These are phyloP conservation scores for Zaprionus lineosus DNA, from an alignment of 2,888 invertebrate species.

Conservation along the genomic window DNA sequence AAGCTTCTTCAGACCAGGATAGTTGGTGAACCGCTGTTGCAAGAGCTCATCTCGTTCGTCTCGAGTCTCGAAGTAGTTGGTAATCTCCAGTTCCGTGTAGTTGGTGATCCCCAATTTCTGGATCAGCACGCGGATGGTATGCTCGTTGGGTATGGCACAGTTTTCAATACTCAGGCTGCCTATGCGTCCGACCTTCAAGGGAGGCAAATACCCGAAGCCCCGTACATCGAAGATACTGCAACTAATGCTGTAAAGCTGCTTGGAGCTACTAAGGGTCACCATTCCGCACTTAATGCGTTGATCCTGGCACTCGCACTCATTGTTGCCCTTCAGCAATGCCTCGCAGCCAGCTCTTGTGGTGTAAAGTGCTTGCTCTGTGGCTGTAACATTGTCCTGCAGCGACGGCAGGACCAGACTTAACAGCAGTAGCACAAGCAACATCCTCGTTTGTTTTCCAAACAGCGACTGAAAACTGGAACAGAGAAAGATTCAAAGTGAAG, in stretches of 20 bases:
- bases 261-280: constrained; percentile 51
- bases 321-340: constrained; percentile 47
- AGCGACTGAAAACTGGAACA: constrained; percentile 45
- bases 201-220: constrained; percentile 61
- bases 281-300: constrained; percentile 64
- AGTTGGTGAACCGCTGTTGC: constrained; percentile 58
- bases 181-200: constrained; percentile 53
- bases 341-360: constrained; percentile 58
- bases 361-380: constrained; percentile 29
- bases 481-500: constrained; percentile 4
- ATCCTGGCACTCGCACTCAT: constrained; percentile 61
- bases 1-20: constrained; percentile 48
- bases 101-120: constrained; percentile 53
- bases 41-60: constrained; percentile 54
- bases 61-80: constrained; percentile 58
- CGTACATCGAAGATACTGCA: constrained; percentile 60
- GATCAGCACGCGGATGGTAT: constrained; percentile 48
- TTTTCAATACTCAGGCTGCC: constrained; percentile 47
- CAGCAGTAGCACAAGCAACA: constrained; percentile 44
- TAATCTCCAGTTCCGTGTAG: constrained; percentile 55
- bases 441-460: constrained; percentile 24
- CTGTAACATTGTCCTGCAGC: constrained; percentile 45
- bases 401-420: constrained; percentile 13
- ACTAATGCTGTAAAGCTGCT: constrained; percentile 45
- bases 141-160: constrained; percentile 59